Percentiles rank a stretch among this genome's conserved stretches.
Conservation (phyloP, 64 coral and sea anemone species). For the Cladopsammia gracilis region DNA sequence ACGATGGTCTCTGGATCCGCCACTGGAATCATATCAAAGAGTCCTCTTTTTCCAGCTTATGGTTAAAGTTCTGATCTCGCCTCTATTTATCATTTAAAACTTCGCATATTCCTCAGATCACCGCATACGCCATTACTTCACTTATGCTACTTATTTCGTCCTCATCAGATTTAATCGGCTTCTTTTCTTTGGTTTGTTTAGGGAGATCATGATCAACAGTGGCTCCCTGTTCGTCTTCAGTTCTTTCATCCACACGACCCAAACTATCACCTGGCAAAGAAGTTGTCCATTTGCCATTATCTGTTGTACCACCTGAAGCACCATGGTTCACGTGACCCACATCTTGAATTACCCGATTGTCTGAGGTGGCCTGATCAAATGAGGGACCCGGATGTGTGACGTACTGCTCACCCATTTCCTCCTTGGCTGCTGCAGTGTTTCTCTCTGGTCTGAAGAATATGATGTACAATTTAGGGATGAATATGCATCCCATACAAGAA, state of each 20-base stretch:
- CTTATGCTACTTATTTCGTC: conserved; percentile 40
- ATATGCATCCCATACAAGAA: conserved; percentile 83
- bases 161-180: not conserved
- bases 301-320: not conserved
- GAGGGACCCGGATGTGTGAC: not conserved
- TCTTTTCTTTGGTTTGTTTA: not conserved
- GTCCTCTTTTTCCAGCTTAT: too few species aligned
- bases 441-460: conserved; percentile 71
- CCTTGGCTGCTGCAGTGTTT: conserved; percentile 23
- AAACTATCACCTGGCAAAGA: conserved; percentile 3
- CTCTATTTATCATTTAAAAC: too few species aligned
- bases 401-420: not conserved
- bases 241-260: not conserved
- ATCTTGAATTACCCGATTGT: not conserved
- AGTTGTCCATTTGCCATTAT: not conserved
- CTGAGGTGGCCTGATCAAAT: not conserved
- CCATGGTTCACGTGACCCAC: conserved; percentile 10
- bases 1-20: too few species aligned
- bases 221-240: not conserved
- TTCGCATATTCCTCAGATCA: not conserved
- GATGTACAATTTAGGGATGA: conserved; percentile 88
- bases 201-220: not conserved
- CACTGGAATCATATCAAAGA: too few species aligned
- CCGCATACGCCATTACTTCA: not conserved
- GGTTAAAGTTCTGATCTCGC: too few species aligned